Percentiles rank a stretch among this genome's conserved stretches.
Conservation (phyloP, 2,888 invertebrate genomes). For the Brachylomia viminalis region DNA sequence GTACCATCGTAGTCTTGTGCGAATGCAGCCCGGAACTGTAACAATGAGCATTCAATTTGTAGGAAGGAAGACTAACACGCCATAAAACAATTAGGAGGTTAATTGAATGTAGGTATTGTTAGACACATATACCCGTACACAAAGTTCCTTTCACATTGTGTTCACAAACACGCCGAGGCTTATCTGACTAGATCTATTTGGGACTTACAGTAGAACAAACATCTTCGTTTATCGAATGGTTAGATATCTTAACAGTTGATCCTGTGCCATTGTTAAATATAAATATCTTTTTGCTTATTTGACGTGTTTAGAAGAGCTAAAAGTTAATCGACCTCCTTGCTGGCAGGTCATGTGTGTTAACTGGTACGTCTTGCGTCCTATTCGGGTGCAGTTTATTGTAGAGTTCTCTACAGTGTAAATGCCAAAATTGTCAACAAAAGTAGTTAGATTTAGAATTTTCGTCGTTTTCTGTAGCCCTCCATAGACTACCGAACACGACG, state of each 20-base stretch:
- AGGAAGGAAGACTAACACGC: constrained; percentile 76
- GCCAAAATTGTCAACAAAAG: too few species aligned
- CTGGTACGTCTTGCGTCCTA: neutral
- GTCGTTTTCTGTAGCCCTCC: too few species aligned
- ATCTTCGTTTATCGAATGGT: constrained; percentile 47
- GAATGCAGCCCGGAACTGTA: constrained; percentile 83
- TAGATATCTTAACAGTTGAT: constrained; percentile 51
- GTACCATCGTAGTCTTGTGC: constrained; percentile 90
- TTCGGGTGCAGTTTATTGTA: neutral
- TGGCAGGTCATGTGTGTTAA: constrained; percentile 10
- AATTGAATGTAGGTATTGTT: constrained; percentile 76
- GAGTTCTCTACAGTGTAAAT: neutral
- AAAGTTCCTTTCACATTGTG: constrained; percentile 69
- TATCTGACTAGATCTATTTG: constrained; percentile 63
- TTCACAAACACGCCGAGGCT: constrained; percentile 44
- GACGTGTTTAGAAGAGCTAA: constrained; percentile 46
- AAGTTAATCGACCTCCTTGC: constrained; percentile 24
- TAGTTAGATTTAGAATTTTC: too few species aligned
- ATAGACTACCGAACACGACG: too few species aligned
- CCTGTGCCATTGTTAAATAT: constrained; percentile 57
- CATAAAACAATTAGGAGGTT: constrained; percentile 79
- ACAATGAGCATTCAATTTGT: constrained; percentile 85
- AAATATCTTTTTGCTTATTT: constrained; percentile 33
- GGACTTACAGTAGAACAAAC: constrained; percentile 57
- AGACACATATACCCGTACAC: constrained; percentile 50